These are phyloP conservation scores for Drosophila infuscata DNA, from an alignment of 2,888 invertebrate genomes.

Conservation along the genomic window DNA sequence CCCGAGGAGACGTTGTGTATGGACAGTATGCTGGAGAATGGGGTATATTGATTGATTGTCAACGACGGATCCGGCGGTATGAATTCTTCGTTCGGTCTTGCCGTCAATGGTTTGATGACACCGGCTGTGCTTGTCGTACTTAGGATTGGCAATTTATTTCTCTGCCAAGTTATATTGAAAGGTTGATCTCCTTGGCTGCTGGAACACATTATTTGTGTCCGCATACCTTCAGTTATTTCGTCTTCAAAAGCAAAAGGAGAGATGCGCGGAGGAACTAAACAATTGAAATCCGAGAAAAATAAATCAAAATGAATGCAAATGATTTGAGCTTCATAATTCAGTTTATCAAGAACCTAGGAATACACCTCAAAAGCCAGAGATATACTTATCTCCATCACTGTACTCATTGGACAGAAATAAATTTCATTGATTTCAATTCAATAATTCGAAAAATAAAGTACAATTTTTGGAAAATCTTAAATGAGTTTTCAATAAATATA, in stretches of 20 bases:
- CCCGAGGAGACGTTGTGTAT: conserved; percentile 85
- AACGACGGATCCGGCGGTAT: conserved; percentile 81
- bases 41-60: conserved; percentile 86
- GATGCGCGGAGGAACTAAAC: conserved; percentile 91
- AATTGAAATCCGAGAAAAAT: conserved; percentile 31
- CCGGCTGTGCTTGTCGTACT: conserved; percentile 63
- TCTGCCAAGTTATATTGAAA: conserved; percentile 86
- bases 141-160: conserved; percentile 85
- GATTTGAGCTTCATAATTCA: conserved; percentile 1
- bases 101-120: conserved; percentile 23
- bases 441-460: background rate
- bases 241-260: conserved; percentile 93
- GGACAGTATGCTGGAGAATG: conserved; percentile 86
- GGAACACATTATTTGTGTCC: conserved; percentile 89
- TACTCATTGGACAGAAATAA: background rate
- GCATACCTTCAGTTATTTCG: conserved; percentile 92
- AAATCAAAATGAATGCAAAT: conserved; percentile 19
- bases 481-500: background rate
- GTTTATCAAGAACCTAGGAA: background rate
- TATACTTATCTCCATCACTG: background rate
- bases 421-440: background rate
- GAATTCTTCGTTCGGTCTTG: conserved; percentile 39
- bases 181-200: conserved; percentile 87
- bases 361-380: background rate
- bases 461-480: background rate